These are phyloP conservation scores for Phasianus colchicus DNA, from an alignment of 2,113 vertebrate species.

Conservation along the genomic window DNA sequence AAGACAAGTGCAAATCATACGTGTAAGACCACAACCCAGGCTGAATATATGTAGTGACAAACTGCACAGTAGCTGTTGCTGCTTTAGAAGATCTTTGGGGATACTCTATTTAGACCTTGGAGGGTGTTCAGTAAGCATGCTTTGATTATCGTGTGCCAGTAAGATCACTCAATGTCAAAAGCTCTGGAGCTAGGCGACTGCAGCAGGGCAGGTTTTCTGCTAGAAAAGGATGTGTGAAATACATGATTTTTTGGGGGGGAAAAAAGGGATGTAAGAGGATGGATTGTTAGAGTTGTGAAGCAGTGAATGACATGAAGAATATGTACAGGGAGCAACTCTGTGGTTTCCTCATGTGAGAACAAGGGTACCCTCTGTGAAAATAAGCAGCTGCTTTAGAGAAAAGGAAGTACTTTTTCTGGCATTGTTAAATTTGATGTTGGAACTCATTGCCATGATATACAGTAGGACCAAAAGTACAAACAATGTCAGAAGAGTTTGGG, in stretches of 20 bases:
- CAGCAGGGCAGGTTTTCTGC: neutral
- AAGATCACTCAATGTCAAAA: neutral
- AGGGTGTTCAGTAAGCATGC: neutral
- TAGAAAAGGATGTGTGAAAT: neutral
- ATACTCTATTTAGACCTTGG: neutral
- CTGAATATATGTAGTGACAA: neutral
- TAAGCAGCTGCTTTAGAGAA: neutral
- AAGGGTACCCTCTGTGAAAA: neutral
- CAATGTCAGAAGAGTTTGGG: neutral
- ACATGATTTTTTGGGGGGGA: neutral
- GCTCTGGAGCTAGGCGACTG: neutral
- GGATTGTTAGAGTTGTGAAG: neutral
- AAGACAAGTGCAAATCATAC: neutral
- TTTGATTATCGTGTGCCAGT: neutral
- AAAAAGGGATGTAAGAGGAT: neutral
- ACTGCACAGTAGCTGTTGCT: neutral
- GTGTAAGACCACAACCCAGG: fast-evolving
- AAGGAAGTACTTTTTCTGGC: neutral
- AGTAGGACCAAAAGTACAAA: neutral
- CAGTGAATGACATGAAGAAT: neutral
- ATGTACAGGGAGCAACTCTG: neutral
- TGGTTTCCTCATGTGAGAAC: neutral
- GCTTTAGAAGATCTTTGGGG: neutral
- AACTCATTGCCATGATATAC: neutral
- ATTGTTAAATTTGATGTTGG: neutral